Percentiles rank a stretch among this genome's conserved stretches.
Evolutionary conservation across 1,140 invertebrate genomes (phyloP).

Genomic region (Drosophila carrolli): DNA sequence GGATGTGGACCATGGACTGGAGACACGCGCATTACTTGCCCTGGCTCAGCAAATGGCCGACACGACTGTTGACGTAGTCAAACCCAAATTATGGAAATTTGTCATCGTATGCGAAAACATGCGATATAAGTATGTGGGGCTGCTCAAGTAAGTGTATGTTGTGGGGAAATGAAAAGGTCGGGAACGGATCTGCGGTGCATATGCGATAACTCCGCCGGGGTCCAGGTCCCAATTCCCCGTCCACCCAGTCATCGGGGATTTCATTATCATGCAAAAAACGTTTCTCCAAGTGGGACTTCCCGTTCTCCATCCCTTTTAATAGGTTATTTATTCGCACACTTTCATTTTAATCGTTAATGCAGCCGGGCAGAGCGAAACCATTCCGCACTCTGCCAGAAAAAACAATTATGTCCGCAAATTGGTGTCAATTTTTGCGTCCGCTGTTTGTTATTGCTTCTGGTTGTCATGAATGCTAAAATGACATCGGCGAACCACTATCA

Average conservation of each 20-base stretch:
- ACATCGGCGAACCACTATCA: slow-evolving; percentile 30
- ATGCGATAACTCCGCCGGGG: slow-evolving; percentile 20
- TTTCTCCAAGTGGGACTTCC: slow-evolving; percentile 29
- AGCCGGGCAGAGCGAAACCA: slow-evolving; percentile 1
- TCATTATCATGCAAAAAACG: slow-evolving; percentile 40
- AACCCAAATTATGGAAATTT: slow-evolving; percentile 45
- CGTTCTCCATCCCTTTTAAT: slow-evolving; percentile 10
- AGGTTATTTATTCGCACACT: slow-evolving; percentile 60
- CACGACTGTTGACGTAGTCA: slow-evolving; percentile 46
- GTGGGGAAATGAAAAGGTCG: neutral
- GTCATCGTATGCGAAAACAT: slow-evolving; percentile 35
- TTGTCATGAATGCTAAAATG: slow-evolving; percentile 59
- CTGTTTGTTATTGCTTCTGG: slow-evolving; percentile 25
- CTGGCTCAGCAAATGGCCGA: slow-evolving; percentile 22
- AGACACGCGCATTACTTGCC: slow-evolving; percentile 21
- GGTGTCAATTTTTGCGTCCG: slow-evolving; percentile 58
- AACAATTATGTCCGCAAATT: slow-evolving; percentile 69
- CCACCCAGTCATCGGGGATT: slow-evolving; percentile 12
- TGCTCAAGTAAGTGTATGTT: neutral
- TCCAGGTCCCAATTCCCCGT: too few species aligned
- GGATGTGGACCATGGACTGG: neutral
- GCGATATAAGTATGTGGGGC: slow-evolving; percentile 17
- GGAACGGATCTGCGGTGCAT: neutral
- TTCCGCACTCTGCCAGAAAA: slow-evolving; percentile 11
- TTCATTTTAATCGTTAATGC: slow-evolving; percentile 48